Evolutionary conservation across 2,888 invertebrate species (phyloP).

Genomic region (Beris morrisii): DNA sequence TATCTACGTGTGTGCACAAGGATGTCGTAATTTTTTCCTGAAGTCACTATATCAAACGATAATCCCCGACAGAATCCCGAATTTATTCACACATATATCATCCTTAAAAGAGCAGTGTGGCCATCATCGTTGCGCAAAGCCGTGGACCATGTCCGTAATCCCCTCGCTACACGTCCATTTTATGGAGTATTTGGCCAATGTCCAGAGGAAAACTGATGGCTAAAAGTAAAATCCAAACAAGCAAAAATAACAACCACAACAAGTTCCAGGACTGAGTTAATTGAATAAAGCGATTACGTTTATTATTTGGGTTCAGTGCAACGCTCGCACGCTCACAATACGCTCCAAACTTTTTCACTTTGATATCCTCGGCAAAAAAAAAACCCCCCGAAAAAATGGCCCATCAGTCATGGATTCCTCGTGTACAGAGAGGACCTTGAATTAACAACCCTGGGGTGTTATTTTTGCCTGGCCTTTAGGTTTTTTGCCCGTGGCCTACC

Average conservation of each 20-base stretch:
- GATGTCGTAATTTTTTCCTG: slow-evolving; percentile 35
- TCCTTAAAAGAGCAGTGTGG: slow-evolving; percentile 40
- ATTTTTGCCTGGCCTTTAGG: slow-evolving; percentile 16
- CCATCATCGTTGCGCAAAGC: not conserved
- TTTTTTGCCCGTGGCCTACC: not conserved
- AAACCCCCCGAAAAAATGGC: too few species aligned
- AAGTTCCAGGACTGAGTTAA: slow-evolving; percentile 40
- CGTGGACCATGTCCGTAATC: slow-evolving; percentile 7
- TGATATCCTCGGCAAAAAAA: too few species aligned
- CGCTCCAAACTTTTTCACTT: too few species aligned
- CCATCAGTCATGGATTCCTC: too few species aligned
- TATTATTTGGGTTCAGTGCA: slow-evolving; percentile 29
- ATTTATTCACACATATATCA: slow-evolving; percentile 45
- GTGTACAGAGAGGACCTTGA: not conserved
- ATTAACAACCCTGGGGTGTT: not conserved
- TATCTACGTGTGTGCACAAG: not conserved
- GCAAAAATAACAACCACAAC: slow-evolving; percentile 27
- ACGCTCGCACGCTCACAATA: too few species aligned
- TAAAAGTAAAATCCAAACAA: slow-evolving; percentile 25
- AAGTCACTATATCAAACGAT: slow-evolving; percentile 43
- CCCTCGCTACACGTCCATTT: not conserved
- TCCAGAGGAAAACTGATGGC: not conserved
- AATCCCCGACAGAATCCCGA: slow-evolving; percentile 42
- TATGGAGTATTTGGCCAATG: not conserved
- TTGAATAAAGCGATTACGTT: slow-evolving; percentile 43